A percentile compares a stretch with the other conserved stretches of the same genome.
Conservation (phyloP, 2,113 vertebrate genomes). For the Psettodes erumei region DNA sequence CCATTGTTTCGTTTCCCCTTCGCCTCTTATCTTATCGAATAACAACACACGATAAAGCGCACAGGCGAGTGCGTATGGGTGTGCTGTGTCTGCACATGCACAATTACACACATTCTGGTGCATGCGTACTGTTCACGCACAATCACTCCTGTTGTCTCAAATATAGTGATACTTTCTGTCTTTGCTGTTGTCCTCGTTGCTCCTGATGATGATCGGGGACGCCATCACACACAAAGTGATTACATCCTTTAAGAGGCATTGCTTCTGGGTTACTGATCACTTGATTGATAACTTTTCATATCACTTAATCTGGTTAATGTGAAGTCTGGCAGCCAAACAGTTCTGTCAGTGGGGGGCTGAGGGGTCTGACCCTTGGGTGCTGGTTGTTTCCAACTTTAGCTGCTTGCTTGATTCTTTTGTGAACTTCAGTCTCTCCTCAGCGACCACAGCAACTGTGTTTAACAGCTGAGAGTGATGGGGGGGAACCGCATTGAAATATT, state of each 20-base stretch:
- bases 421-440: conserved; percentile 6
- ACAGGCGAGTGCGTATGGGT: not conserved
- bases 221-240: not conserved
- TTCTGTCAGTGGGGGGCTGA: conserved; percentile 3
- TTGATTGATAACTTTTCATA: not conserved
- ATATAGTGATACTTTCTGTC: not conserved
- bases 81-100: not conserved
- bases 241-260: not conserved
- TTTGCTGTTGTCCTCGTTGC: too few relatives aligned
- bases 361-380: not conserved
- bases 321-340: not conserved
- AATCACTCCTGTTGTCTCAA: too few relatives aligned
- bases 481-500: accelerated
- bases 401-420: not conserved
- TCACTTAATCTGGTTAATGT: not conserved
- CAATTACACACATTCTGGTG: not conserved
- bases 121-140: not conserved
- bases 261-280: not conserved
- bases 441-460: not conserved
- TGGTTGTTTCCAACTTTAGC: conserved; percentile 38
- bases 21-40: conserved; percentile 43
- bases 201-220: not conserved
- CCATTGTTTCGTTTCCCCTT: conserved; percentile 58
- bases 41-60: conserved; percentile 5
- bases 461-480: not conserved